These are phyloP conservation scores for Aphelenchoides besseyi DNA, from an alignment of 1,140 invertebrate species.

Conservation along the genomic window DNA sequence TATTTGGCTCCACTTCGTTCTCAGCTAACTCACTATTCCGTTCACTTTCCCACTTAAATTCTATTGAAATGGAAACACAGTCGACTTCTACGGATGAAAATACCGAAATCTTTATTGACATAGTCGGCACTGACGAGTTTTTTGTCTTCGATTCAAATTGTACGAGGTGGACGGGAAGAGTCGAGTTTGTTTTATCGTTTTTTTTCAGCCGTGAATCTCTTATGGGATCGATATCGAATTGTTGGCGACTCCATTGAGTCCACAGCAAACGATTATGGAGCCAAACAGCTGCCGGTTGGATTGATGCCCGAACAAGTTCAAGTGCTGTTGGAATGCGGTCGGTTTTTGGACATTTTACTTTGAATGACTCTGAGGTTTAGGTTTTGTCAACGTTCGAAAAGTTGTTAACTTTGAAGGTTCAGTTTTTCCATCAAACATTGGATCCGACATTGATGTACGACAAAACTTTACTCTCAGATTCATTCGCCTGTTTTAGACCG, in stretches of 20 bases:
- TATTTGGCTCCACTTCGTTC: not conserved
- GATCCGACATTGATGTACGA: not conserved
- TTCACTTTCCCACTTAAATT: not conserved
- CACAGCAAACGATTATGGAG: not conserved
- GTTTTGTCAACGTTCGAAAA: not conserved
- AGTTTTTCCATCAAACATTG: not conserved
- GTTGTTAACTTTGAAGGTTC: not conserved
- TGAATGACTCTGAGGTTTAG: not conserved
- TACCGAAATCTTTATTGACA: not conserved
- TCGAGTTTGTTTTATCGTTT: not conserved
- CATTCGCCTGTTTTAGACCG: slow-evolving; percentile 1
- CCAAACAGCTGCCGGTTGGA: not conserved
- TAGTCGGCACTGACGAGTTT: not conserved
- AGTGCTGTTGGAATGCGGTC: slow-evolving; percentile 3
- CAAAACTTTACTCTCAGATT: not conserved
- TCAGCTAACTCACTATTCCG: not conserved
- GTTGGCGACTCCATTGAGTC: slow-evolving; percentile 6
- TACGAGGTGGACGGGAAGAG: not conserved
- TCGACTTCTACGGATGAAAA: not conserved
- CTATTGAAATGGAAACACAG: not conserved
- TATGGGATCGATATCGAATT: slow-evolving; percentile 7
- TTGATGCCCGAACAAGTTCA: slow-evolving; percentile 12
- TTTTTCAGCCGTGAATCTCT: not conserved
- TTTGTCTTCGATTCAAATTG: slow-evolving; percentile 1
- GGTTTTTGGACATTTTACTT: not conserved